phyloP scores from a whole-genome alignment of 2,113 vertebrate species.

The Hiodon tergisus region DNA sequence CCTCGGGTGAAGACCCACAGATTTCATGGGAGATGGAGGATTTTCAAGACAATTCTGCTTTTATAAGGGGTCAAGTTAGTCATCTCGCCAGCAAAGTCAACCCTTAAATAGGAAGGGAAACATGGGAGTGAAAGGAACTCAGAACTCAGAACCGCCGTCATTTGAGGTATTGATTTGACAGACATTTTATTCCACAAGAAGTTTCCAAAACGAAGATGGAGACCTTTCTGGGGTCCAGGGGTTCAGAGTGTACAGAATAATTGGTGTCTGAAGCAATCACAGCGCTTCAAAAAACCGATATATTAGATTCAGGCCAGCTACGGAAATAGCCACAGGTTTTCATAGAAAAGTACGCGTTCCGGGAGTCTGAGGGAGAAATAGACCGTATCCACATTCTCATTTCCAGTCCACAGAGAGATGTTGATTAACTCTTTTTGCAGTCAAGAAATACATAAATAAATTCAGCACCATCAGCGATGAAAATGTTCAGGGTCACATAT shows the following conservation, averaged over 20 bases:
- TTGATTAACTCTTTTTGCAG: no score
- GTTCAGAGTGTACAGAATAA: not conserved
- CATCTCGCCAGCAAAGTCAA: not conserved
- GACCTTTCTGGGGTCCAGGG: not conserved
- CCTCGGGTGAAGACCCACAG: not conserved
- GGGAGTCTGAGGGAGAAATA: no score
- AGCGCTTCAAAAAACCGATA: not conserved
- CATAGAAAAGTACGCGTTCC: no score
- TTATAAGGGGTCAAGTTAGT: not conserved
- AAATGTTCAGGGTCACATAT: no score
- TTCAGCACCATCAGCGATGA: no score
- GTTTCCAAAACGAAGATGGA: no score
- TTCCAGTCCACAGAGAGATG: no score
- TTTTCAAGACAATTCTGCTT: not conserved
- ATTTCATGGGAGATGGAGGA: constrained; percentile 4
- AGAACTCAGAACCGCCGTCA: not conserved
- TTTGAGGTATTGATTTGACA: no score
- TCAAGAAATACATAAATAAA: no score
- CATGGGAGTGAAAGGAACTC: not conserved
- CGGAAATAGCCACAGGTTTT: not conserved
- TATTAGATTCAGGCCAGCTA: not conserved
- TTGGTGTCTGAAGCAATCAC: not conserved
- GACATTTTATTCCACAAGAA: no score
- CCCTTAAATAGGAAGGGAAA: not conserved
- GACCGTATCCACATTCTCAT: not conserved